Evolutionary conservation across 2,113 vertebrate genomes (phyloP), one percentile per base, ranked within the genome.

Genomic region (Pipa parva): DNA sequence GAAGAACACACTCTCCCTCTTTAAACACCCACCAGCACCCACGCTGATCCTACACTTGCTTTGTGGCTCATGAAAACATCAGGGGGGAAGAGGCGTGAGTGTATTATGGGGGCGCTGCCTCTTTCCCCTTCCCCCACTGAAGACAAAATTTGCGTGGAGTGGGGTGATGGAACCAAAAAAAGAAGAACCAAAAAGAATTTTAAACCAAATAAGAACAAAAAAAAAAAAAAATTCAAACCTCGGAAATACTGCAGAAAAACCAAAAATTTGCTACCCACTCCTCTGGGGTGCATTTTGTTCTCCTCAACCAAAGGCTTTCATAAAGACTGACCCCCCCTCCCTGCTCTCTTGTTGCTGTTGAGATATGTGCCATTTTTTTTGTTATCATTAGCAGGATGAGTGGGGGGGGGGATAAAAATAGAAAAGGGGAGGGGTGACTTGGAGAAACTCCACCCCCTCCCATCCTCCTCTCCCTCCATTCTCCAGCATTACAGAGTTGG

Each of bases 1-100:
- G 65, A 68, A 24, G 15, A 60, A 39, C 13, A 87, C 85, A 76
- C 87, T 83, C 76, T 90, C 87, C 73, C 90, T 86, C 86, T 91
- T 88, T 66, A 87, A 87, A 29, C 87, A 76, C 67, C 86, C 88
- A 76, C 91, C 92, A 86, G 90, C 92, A 39, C 77, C 90, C 24
- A 78, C 80, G 77, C 82, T 87, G 84, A 87, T 76, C 63, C n/a
- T 61, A 27, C 27, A 36, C 37, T 9, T 12, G 36, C 17, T 18
- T 49, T 15, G 67, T 4, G 60, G 59, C 59, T 63, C 52, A 37
- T 56, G 60, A 49, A 63, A 59, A 39, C 54, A 49, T 57, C n/a
- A 20, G 37, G 42, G 70, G 70, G 52, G 15, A 37, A 58, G 59
- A 58, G 42, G 52, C 28, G 29, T 51, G 52, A 50, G 28, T 50